These are phyloP conservation scores for Sarcophaga variegata DNA, from an alignment of 2,888 invertebrate species.

Conservation along the genomic window DNA sequence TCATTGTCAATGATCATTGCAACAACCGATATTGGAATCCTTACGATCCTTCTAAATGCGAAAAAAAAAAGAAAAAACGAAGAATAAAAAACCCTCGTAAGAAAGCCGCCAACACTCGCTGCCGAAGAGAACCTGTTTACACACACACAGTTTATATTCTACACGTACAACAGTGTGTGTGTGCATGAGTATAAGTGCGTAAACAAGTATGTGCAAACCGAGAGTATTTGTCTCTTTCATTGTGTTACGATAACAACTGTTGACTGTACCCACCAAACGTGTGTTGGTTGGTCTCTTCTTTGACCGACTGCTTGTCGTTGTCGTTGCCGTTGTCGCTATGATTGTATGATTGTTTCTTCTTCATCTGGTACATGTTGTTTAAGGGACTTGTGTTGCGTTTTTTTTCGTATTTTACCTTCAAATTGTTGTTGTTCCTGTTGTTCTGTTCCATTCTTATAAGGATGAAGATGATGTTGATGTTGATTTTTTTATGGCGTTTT, in stretches of 20 bases:
- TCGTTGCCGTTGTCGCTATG: too few relatives aligned
- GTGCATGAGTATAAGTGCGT: neutral
- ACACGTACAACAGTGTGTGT: neutral
- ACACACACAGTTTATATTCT: conserved; percentile 21
- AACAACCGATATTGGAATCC: conserved; percentile 39
- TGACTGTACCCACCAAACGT: conserved; percentile 58
- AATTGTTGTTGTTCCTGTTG: conserved; percentile 28
- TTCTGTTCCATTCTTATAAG: conserved; percentile 49
- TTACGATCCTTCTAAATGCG: conserved; percentile 56
- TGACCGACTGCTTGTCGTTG: neutral
- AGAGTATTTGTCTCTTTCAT: neutral
- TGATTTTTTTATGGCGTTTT: neutral
- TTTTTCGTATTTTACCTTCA: conserved; percentile 2
- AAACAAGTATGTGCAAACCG: neutral
- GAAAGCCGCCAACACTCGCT: conserved; percentile 58
- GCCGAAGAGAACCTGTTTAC: conserved; percentile 53
- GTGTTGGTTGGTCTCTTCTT: conserved; percentile 1
- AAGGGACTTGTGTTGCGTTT: conserved; percentile 44
- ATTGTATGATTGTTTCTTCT: neutral
- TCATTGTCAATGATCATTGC: conserved; percentile 57
- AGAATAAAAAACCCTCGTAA: conserved; percentile 21
- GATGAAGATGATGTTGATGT: neutral
- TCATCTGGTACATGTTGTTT: conserved; percentile 46
- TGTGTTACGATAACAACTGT: conserved; percentile 51
- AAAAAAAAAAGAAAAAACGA: neutral